Base-by-base conservation (phyloP, 2,113 vertebrate genomes). In the Cricetomys ansorgei region DNA sequence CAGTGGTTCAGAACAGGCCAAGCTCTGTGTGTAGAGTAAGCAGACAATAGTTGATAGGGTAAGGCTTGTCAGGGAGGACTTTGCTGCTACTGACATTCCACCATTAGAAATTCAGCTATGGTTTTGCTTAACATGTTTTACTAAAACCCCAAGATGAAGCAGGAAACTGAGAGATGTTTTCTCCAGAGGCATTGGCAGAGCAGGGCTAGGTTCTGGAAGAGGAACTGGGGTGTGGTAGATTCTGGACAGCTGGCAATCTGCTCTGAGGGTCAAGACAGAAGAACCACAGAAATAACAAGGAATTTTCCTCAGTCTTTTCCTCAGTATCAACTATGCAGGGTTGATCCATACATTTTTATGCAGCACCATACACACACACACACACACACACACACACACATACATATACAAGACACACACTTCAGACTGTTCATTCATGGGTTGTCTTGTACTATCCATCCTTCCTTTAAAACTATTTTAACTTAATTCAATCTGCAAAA, bases 1-100 rank as follows among this genome's bases (percentile, higher is more conserved):
- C 37, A 37, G 48, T 64, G 25, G 31, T 65, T 43, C 31, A 31
- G 80, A 40, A 21, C 4, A 77, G 37, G 15, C 79, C 7, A 16
- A 31, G 19, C 43, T 59, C 0, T 31, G 40, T 15, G 25, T 62
- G 27, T 27, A 16, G 11, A 88, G 13, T 10, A 79, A 27, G 34
- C 17, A 21, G 1, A 9, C 6, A 43, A 3, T 4, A 16, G 0
- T 0, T 29, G 23, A 0, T 12, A 16, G 3, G 21, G 13, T 59
- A 19, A 89, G 27, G 27, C 16, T 25, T 13, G 6, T 64, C 65
- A 37, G 12, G 37, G 34, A 19, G n/a, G n/a, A 29, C 76, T 72
- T 53, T 86, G 5, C 50, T 72, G 27, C 55, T 40, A 1, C 17
- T 76, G 27, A 72, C 89, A 85, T 53, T 76, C 40, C 70, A 3